Percentiles rank a stretch among this genome's conserved stretches.
These are phyloP conservation scores for Heterohyrax brucei DNA, from an alignment of 2,797 vertebrate genomes.

Conservation along the genomic window DNA sequence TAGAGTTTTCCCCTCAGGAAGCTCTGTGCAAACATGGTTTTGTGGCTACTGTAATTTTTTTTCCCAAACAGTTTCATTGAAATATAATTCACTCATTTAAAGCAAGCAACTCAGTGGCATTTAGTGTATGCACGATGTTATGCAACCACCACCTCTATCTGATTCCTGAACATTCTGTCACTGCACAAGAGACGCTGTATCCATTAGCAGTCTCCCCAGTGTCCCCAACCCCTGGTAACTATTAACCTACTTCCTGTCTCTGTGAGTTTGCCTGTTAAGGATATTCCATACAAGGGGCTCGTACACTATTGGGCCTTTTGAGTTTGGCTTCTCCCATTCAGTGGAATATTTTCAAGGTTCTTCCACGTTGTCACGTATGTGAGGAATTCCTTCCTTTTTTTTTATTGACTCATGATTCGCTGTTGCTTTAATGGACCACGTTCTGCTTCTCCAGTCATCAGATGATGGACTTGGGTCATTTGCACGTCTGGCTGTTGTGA, in stretches of 20 bases:
- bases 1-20: not conserved
- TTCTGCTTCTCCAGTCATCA: too few relatives aligned
- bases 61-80: not conserved
- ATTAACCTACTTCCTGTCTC: too few relatives aligned
- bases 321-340: not conserved
- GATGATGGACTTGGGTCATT: not conserved
- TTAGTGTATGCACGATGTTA: accelerated
- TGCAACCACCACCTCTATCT: not conserved
- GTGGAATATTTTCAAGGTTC: not conserved
- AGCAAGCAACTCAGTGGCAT: accelerated
- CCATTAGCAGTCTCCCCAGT: not conserved
- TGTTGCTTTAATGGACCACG: too few relatives aligned
- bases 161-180: not conserved
- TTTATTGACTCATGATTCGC: too few relatives aligned
- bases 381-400: not conserved
- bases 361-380: not conserved
- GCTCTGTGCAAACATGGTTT: not conserved
- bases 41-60: not conserved
- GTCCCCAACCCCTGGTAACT: not conserved
- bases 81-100: too few relatives aligned
- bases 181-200: accelerated
- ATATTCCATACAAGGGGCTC: not conserved
- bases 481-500: not conserved
- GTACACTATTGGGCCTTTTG: not conserved
- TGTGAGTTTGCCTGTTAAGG: too few relatives aligned